A percentile compares a stretch with the other conserved stretches of the same genome.
These are phyloP conservation scores for Elephantulus edwardii DNA, from an alignment of 2,113 vertebrate genomes.

Conservation along the genomic window DNA sequence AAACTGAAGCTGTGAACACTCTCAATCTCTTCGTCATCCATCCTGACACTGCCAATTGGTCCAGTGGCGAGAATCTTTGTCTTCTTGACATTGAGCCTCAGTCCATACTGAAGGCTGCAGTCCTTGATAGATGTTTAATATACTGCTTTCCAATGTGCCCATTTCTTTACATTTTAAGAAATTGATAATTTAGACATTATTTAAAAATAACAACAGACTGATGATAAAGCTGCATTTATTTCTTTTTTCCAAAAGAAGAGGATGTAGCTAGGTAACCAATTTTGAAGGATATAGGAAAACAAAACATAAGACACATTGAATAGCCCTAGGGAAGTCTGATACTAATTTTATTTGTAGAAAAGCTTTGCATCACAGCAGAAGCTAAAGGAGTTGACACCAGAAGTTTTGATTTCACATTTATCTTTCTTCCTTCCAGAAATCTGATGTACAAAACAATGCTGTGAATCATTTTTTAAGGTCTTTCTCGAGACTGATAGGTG, in stretches of 20 bases:
- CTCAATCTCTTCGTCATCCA: no score
- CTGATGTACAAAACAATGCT: not conserved
- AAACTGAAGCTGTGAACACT: no score
- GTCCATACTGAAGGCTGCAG: no score
- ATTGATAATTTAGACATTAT: not conserved
- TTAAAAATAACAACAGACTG: not conserved
- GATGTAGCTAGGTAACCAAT: not conserved
- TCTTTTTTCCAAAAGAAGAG: not conserved
- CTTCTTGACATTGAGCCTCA: no score
- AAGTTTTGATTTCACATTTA: constrained; percentile 6
- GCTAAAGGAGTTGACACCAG: not conserved
- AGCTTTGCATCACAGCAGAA: not conserved
- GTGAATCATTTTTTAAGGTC: not conserved
- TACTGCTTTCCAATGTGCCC: no score
- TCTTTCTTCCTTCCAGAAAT: constrained; percentile 29
- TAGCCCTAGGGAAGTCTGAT: not conserved
- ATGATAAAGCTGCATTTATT: not conserved
- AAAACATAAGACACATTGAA: not conserved
- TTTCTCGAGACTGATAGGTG: not conserved
- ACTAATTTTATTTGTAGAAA: not conserved
- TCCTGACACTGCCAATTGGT: no score
- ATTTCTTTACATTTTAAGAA: not conserved
- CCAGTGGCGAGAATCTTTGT: no score
- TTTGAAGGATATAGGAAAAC: not conserved
- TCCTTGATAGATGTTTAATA: no score